Conservation (phyloP, 2,888 invertebrate genomes). For the Taenaris catops region DNA sequence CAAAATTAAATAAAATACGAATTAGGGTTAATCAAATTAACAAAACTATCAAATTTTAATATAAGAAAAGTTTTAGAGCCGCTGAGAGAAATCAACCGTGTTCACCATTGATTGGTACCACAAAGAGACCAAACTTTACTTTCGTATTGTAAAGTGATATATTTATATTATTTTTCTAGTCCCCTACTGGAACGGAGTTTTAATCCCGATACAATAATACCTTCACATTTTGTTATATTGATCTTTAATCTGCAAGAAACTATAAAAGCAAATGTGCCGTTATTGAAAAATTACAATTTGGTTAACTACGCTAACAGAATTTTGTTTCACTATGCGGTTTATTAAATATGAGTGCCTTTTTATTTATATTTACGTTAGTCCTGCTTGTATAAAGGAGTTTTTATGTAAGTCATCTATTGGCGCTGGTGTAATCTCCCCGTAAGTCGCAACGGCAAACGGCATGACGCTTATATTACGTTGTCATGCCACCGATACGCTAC, state of each 20-base stretch:
- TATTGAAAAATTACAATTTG: conserved; percentile 59
- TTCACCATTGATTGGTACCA: conserved; percentile 64
- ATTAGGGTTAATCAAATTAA: background rate
- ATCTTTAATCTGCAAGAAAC: conserved; percentile 7
- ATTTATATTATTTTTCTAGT: conserved; percentile 68
- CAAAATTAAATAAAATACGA: background rate
- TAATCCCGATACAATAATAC: conserved; percentile 47
- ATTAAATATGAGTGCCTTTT: too few relatives aligned
- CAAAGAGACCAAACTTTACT: conserved; percentile 66
- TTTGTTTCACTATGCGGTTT: conserved; percentile 19
- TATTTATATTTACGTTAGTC: too few relatives aligned
- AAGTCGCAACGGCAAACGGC: too few relatives aligned
- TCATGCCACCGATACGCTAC: too few relatives aligned
- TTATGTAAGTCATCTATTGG: too few relatives aligned
- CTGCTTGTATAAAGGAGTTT: too few relatives aligned
- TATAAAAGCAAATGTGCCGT: conserved; percentile 37
- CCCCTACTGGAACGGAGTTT: conserved; percentile 50
- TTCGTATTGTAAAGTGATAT: conserved; percentile 70
- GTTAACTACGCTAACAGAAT: conserved; percentile 38
- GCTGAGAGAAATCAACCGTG: conserved; percentile 29
- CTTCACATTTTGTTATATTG: conserved; percentile 8
- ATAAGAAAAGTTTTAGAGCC: conserved; percentile 52
- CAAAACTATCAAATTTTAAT: too few relatives aligned
- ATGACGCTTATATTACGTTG: too few relatives aligned
- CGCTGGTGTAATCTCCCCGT: too few relatives aligned